A percentile compares a stretch with the other conserved stretches of the same genome.
phyloP scores from a whole-genome alignment of 2,888 invertebrate genomes.

The Lycocerus yunnanus region DNA sequence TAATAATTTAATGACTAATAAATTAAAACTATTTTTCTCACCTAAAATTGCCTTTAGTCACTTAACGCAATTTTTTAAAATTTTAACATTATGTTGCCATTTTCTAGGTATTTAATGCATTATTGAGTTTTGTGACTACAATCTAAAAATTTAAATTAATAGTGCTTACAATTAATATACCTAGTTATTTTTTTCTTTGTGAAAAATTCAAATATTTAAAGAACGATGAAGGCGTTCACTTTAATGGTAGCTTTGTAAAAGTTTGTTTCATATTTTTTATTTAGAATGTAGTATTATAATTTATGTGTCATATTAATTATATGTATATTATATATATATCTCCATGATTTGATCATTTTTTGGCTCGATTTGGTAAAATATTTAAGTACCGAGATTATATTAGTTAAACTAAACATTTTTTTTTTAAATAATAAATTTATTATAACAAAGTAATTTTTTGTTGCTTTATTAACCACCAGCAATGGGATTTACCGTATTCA shows the following conservation, averaged over 20 bases:
- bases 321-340: conserved; percentile 19
- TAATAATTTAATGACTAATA: conserved; percentile 1
- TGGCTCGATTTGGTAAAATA: not conserved
- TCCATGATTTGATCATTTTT: conserved; percentile 7
- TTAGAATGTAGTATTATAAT: conserved; percentile 24
- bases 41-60: not conserved
- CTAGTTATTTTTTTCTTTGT: not conserved
- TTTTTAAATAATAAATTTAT: conserved; percentile 1
- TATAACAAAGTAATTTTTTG: not conserved
- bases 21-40: not conserved
- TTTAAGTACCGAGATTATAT: conserved; percentile 1
- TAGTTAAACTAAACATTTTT: not conserved
- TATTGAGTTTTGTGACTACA: not conserved
- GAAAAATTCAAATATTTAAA: conserved; percentile 2
- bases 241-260: conserved; percentile 30
- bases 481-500: not conserved
- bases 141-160: not conserved
- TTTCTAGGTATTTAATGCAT: not conserved
- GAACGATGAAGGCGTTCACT: conserved; percentile 16
- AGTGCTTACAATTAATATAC: not conserved
- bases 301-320: conserved; percentile 32
- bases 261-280: conserved; percentile 18
- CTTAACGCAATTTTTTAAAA: not conserved
- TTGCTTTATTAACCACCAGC: not conserved
- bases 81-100: not conserved